Evolutionary conservation across 2,113 vertebrate species (phyloP).

Genomic region (Microcebus griseorufus): DNA sequence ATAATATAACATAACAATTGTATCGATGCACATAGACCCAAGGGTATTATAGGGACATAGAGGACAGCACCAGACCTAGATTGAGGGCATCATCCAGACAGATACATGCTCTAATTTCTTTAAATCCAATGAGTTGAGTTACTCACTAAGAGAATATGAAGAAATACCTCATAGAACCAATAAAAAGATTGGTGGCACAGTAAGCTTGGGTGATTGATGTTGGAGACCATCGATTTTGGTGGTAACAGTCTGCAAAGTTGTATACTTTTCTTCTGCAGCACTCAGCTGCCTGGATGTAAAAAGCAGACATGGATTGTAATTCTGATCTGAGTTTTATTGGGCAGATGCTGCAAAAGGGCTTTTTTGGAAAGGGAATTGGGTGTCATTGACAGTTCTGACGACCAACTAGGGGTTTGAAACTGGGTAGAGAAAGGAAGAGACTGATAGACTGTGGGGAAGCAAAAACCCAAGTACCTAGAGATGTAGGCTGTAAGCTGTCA

Average conservation of each 20-base stretch:
- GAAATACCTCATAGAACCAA: slow-evolving; percentile 7
- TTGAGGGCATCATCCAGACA: not conserved
- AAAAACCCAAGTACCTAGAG: not conserved
- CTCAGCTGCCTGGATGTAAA: not conserved
- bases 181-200: not conserved
- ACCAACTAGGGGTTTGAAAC: not conserved
- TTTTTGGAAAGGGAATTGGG: not conserved
- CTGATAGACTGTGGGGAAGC: not conserved
- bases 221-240: not conserved
- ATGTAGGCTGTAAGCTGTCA: not conserved
- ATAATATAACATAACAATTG: not conserved
- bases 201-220: not conserved
- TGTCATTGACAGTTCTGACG: slow-evolving; percentile 5
- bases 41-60: not conserved
- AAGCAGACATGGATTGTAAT: not conserved
- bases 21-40: not conserved
- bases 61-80: not conserved
- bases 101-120: not conserved
- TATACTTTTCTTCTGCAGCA: not conserved
- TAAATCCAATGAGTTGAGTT: not conserved
- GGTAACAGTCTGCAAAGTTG: not conserved
- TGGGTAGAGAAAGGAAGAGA: not conserved
- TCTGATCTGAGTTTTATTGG: not conserved
- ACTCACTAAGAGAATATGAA: slow-evolving; percentile 18
- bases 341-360: not conserved